Conservation (phyloP, 92 coral and sea anemone genomes). For the Hydrozoanthus gracilis region DNA sequence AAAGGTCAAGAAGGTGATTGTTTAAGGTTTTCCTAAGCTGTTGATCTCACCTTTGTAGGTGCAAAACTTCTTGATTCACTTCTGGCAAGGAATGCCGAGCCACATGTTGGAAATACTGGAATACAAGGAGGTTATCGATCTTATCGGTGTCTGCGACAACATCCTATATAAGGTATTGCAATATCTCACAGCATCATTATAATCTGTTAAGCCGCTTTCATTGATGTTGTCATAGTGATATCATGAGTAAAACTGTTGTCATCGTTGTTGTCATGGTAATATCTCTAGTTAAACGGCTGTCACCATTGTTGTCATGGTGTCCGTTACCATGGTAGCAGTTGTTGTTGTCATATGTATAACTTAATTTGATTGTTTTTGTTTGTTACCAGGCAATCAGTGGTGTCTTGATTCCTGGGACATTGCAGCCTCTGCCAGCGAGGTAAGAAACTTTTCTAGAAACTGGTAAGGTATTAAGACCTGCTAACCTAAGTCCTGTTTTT, state of each 20-base stretch:
- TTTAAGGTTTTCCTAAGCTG: neutral
- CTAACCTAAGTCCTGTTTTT: too few relatives aligned
- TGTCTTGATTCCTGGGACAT: constrained; percentile 95
- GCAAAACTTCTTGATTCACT: constrained; percentile 95
- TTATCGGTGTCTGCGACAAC: constrained; percentile 90
- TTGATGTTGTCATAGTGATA: neutral
- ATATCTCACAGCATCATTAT: neutral
- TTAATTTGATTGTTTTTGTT: neutral
- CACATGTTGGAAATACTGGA: constrained; percentile 94
- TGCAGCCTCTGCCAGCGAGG: constrained; percentile 99
- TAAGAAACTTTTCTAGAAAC: constrained; percentile 21
- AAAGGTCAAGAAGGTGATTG: too few relatives aligned
- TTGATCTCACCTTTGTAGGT: constrained; percentile 58
- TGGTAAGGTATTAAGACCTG: too few relatives aligned
- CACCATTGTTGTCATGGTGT: neutral
- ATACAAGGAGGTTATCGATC: constrained; percentile 84
- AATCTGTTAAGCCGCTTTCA: neutral
- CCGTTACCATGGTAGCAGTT: neutral
- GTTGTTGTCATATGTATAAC: neutral
- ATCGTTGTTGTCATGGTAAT: neutral
- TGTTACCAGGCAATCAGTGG: constrained; percentile 90
- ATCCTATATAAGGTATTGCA: constrained; percentile 82
- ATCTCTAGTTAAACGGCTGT: neutral
- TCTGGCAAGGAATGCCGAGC: constrained; percentile 99
- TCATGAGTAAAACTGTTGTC: neutral